A percentile compares a stretch with the other conserved stretches of the same genome.
phyloP scores from a whole-genome alignment of 2,888 invertebrate species.

The Sinotaia quadrata region DNA sequence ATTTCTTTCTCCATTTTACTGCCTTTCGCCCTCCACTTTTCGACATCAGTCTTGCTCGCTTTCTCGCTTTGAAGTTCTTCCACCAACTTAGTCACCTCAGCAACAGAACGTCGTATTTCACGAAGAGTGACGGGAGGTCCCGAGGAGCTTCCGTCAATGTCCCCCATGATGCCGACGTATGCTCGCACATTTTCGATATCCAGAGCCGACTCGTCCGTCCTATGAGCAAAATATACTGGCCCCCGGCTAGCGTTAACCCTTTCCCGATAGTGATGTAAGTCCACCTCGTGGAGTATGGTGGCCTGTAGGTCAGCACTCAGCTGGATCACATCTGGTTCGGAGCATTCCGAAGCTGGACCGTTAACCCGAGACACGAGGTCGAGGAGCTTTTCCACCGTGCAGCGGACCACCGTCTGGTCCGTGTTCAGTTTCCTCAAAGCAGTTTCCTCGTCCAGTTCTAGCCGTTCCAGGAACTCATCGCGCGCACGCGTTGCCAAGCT shows the following conservation, averaged over 20 bases:
- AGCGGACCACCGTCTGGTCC: background rate
- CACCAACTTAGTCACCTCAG: no score
- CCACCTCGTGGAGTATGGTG: constrained; percentile 15
- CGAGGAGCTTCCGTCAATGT: background rate
- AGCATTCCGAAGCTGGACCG: background rate
- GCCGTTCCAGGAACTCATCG: constrained; percentile 14
- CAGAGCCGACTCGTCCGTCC: background rate
- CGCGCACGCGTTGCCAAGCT: constrained; percentile 8
- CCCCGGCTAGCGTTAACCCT: background rate
- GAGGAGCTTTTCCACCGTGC: background rate
- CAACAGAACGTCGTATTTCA: no score
- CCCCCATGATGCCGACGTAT: constrained; percentile 3
- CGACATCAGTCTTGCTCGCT: no score
- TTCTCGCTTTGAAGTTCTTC: no score
- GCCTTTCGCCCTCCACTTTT: no score
- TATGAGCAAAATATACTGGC: background rate
- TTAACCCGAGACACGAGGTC: constrained; percentile 1
- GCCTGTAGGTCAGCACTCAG: constrained; percentile 18
- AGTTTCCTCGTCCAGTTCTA: background rate
- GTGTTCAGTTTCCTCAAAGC: background rate
- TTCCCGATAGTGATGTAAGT: background rate
- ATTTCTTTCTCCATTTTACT: no score
- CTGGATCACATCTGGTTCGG: constrained; percentile 7
- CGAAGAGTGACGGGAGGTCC: no score
- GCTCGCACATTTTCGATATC: background rate